Conservation (phyloP, 1,140 invertebrate genomes). For the Trichonephila inaurata region DNA sequence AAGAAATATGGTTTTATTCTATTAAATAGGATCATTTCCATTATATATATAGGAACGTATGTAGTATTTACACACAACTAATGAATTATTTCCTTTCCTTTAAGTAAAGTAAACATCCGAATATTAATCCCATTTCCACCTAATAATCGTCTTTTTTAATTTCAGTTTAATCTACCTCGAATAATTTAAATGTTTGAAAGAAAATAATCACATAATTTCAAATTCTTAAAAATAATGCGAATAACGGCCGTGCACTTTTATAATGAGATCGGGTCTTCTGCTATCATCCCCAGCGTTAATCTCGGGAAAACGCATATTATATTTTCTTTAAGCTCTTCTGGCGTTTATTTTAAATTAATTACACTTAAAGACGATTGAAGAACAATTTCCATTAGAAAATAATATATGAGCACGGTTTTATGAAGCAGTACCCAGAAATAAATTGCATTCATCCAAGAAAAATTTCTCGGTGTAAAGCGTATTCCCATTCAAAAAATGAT, state of each 20-base stretch:
- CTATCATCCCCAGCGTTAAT: not conserved
- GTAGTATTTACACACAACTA: no score
- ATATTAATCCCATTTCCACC: not conserved
- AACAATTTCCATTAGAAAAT: not conserved
- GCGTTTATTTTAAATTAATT: not conserved
- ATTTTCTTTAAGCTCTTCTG: not conserved
- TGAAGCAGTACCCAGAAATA: not conserved
- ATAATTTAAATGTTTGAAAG: not conserved
- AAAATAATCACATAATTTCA: not conserved
- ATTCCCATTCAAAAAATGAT: not conserved
- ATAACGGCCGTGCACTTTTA: not conserved
- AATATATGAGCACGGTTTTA: not conserved
- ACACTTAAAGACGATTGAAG: not conserved
- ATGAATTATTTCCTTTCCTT: not conserved
- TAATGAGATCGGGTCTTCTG: not conserved
- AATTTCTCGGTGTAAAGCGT: not conserved
- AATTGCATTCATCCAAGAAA: not conserved
- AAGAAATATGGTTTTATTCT: no score
- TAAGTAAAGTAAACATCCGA: not conserved
- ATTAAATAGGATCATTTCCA: no score
- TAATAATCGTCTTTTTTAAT: slow-evolving; percentile 14
- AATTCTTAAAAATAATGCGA: not conserved
- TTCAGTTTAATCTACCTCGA: not conserved
- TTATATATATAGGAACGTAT: no score
- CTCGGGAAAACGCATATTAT: not conserved